Conservation (phyloP, 37 sponge, comb jelly and placozoan genomes). For the Oopsacas minuta region DNA sequence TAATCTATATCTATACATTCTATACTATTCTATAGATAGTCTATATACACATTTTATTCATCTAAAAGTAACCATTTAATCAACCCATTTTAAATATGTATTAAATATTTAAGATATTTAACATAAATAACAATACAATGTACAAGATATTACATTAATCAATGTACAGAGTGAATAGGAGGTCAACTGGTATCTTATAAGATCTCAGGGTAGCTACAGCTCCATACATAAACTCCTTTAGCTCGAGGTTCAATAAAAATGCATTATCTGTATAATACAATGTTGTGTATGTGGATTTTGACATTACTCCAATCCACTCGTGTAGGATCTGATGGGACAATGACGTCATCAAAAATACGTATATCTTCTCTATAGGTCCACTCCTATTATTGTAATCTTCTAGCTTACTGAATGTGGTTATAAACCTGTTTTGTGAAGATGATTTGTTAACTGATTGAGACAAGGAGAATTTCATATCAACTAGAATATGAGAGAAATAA, state of each 20-base stretch:
- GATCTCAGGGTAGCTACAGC: not conserved
- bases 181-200: not conserved
- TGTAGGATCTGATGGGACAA: not conserved
- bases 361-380: not conserved
- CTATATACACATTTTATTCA: too few relatives aligned
- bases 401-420: not conserved
- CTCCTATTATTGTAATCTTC: not conserved
- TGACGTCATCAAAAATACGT: not conserved
- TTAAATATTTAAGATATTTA: too few relatives aligned
- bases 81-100: too few relatives aligned
- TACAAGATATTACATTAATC: slow-evolving; percentile 25
- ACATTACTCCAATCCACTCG: not conserved
- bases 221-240: not conserved
- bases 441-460: not conserved
- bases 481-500: not conserved
- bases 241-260: not conserved
- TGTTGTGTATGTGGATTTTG: not conserved
- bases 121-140: too few relatives aligned
- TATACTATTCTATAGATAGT: too few relatives aligned
- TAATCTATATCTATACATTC: too few relatives aligned
- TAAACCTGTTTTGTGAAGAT: not conserved
- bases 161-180: not conserved
- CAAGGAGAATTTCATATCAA: not conserved
- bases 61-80: too few relatives aligned
- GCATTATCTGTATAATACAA: not conserved